Evolutionary conservation across 1,140 invertebrate species (phyloP).

Genomic region (Mactra quadrangularis): DNA sequence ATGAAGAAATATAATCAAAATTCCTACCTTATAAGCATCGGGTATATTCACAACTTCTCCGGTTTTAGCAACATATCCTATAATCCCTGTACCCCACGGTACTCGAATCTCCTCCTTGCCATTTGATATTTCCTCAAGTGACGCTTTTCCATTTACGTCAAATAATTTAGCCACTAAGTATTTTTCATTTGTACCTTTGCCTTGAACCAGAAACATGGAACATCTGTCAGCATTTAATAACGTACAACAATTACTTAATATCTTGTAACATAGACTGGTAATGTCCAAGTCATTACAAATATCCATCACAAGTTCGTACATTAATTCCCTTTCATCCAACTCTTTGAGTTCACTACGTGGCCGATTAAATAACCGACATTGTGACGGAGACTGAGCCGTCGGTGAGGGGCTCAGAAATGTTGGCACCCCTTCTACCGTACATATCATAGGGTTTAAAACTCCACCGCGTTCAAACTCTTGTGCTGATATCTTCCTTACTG

Average conservation of each 20-base stretch:
- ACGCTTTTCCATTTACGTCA: constrained; percentile 89
- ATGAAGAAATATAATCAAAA: not conserved
- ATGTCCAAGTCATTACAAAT: constrained; percentile 98
- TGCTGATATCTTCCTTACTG: constrained; percentile 97
- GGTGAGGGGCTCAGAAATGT: constrained; percentile 89
- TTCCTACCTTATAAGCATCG: constrained; percentile 95
- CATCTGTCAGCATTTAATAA: constrained; percentile 95
- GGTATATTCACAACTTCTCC: constrained; percentile 97
- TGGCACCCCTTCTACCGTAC: constrained; percentile 93
- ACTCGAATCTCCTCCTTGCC: constrained; percentile 96
- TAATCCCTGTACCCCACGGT: constrained; percentile 92
- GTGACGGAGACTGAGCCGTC: constrained; percentile 66
- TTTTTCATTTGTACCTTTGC: constrained; percentile 78
- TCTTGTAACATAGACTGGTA: constrained; percentile 96
- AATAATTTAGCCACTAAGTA: constrained; percentile 96
- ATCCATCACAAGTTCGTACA: constrained; percentile 98
- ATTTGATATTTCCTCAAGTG: constrained; percentile 93
- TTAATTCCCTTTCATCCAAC: constrained; percentile 96
- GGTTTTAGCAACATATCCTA: constrained; percentile 96
- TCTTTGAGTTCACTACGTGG: constrained; percentile 91
- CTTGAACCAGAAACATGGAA: constrained; percentile 96
- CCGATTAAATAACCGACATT: constrained; percentile 68
- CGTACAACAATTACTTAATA: constrained; percentile 97
- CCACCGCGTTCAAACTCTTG: constrained; percentile 97
- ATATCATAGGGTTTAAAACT: constrained; percentile 94